Conservation (phyloP, 2,888 invertebrate species). For the Thyatira batis region DNA sequence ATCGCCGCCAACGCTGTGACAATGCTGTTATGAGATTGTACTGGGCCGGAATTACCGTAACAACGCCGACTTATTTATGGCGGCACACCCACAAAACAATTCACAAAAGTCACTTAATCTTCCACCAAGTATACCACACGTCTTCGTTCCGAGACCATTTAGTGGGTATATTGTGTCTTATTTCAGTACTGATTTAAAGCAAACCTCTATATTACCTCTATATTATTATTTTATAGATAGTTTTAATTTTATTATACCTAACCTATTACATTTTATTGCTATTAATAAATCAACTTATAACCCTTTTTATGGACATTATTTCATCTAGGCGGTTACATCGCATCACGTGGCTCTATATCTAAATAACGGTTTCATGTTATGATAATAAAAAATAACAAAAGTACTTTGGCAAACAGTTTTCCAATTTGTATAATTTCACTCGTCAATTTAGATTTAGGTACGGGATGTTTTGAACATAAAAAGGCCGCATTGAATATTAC, state of each 20-base stretch:
- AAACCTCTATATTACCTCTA: not conserved
- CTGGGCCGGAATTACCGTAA: slow-evolving; percentile 36
- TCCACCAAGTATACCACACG: slow-evolving; percentile 10
- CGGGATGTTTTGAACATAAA: not conserved
- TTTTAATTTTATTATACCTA: not conserved
- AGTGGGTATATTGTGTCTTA: not conserved
- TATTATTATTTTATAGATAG: not conserved
- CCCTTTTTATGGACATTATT: slow-evolving; percentile 1
- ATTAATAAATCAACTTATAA: not conserved
- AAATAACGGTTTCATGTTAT: not conserved
- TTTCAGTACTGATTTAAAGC: not conserved
- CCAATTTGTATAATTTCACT: not conserved
- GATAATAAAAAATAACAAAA: not conserved
- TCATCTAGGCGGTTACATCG: not conserved
- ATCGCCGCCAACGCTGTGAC: slow-evolving; percentile 51
- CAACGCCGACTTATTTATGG: slow-evolving; percentile 36
- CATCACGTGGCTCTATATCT: not conserved
- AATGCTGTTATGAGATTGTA: slow-evolving; percentile 61
- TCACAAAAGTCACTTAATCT: slow-evolving; percentile 22
- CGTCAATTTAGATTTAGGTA: not conserved
- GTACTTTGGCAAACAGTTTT: not conserved
- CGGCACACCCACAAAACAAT: slow-evolving; percentile 15
- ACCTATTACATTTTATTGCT: not conserved
- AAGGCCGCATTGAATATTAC: slow-evolving; percentile 9
- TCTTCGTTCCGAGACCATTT: slow-evolving; percentile 13